Evolutionary conservation across 2,797 vertebrate species (phyloP).

Genomic region (Sebastes trivittatus): DNA sequence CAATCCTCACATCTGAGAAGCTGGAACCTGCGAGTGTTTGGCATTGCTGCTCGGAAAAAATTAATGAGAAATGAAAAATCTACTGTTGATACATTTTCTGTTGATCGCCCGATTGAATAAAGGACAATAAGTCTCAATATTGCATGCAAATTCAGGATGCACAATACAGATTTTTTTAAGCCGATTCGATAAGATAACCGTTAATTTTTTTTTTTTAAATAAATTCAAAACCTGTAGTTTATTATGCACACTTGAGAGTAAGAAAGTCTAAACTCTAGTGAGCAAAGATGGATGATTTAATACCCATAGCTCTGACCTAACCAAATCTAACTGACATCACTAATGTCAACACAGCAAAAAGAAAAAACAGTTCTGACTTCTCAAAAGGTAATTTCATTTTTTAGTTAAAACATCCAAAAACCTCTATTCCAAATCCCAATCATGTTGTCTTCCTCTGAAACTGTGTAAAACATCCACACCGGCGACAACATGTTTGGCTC

Average conservation of each 20-base stretch:
- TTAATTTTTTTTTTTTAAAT: background rate
- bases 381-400: background rate
- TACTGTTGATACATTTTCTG: background rate
- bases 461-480: too few species aligned
- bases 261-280: background rate
- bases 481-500: too few species aligned
- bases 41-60: background rate
- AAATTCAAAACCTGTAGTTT: background rate
- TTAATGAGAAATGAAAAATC: background rate
- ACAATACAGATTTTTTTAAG: too few species aligned
- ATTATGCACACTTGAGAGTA: background rate
- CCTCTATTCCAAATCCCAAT: background rate
- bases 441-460: background rate
- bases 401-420: background rate
- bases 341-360: background rate
- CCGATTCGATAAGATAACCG: background rate
- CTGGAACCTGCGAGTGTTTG: background rate
- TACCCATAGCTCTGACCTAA: background rate
- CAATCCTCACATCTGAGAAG: background rate
- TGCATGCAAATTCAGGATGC: background rate
- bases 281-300: background rate
- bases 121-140: background rate
- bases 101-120: background rate
- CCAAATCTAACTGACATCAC: background rate
- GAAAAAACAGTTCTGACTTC: background rate